A percentile compares a stretch with the other conserved stretches of the same genome.
These are phyloP conservation scores for Phrynocephalus versicolor DNA, from an alignment of 2,113 vertebrate genomes.

Conservation along the genomic window DNA sequence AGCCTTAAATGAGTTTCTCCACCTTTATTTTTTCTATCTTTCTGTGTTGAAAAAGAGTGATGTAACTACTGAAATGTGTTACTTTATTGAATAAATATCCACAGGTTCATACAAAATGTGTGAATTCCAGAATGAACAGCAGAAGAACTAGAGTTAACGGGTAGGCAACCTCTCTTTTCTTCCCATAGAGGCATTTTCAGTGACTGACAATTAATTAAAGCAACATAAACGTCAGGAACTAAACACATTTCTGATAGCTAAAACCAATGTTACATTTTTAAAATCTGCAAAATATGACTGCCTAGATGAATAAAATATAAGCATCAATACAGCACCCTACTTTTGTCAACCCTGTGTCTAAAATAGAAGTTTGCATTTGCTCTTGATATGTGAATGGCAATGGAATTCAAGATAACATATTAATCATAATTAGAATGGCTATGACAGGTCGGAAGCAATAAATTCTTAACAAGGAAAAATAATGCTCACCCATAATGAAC, in stretches of 20 bases:
- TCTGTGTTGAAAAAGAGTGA: constrained; percentile 35
- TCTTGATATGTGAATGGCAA: constrained; percentile 79
- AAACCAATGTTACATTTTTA: constrained; percentile 67
- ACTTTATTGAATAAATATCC: constrained; percentile 51
- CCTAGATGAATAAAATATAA: constrained; percentile 92
- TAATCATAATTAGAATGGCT: constrained; percentile 95
- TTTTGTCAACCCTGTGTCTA: constrained; percentile 79
- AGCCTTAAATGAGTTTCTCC: constrained; percentile 58
- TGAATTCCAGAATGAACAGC: too few relatives aligned
- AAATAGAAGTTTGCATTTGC: constrained; percentile 79
- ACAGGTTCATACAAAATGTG: constrained; percentile 45
- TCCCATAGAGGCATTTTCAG: too few relatives aligned
- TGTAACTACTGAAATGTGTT: constrained; percentile 62
- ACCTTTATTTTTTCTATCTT: neutral
- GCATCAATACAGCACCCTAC: constrained; percentile 78
- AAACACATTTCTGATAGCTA: constrained; percentile 63
- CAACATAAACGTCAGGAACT: constrained; percentile 51
- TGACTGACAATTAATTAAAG: too few relatives aligned
- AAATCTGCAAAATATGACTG: constrained; percentile 81
- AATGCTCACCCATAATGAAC: constrained; percentile 92
- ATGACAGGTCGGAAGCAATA: constrained; percentile 88
- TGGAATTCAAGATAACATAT: constrained; percentile 95
- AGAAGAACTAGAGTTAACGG: too few relatives aligned
- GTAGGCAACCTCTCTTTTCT: too few relatives aligned
- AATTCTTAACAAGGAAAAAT: constrained; percentile 93